phyloP scores from a whole-genome alignment of 2,888 invertebrate genomes.

The Anorthoa munda region DNA sequence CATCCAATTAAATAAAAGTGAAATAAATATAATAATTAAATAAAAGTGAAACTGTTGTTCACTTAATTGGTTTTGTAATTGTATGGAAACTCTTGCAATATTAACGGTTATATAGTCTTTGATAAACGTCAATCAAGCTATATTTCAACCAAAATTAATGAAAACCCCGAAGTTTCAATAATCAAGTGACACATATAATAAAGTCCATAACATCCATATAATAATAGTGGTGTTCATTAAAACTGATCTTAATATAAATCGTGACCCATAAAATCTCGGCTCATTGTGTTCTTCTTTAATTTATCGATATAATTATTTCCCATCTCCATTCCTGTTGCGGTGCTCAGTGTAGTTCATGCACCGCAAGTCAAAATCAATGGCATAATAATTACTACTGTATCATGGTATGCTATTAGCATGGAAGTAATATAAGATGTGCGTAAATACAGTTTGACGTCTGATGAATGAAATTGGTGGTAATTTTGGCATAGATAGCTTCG shows the following conservation, averaged over 20 bases:
- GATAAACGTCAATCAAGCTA: conserved; percentile 3
- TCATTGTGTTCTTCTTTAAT: conserved; percentile 44
- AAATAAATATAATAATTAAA: no score
- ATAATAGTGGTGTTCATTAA: conserved; percentile 3
- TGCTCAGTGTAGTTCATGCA: conserved; percentile 60
- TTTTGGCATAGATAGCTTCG: conserved; percentile 1
- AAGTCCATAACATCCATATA: conserved; percentile 20
- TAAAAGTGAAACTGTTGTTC: background rate
- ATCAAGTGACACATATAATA: conserved; percentile 26
- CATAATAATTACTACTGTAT: conserved; percentile 52
- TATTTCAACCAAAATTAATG: conserved; percentile 20
- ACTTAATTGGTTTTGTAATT: conserved; percentile 10
- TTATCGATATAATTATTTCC: conserved; percentile 62
- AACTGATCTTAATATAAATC: conserved; percentile 49
- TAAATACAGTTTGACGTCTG: conserved; percentile 4
- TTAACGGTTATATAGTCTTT: background rate
- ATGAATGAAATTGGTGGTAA: conserved; percentile 16
- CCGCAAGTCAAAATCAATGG: conserved; percentile 68
- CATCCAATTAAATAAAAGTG: conserved; percentile 7
- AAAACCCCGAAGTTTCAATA: conserved; percentile 12
- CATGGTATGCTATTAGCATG: background rate
- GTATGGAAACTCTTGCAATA: background rate
- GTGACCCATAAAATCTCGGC: conserved; percentile 38
- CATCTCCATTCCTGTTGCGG: conserved; percentile 50
- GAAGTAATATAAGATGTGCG: conserved; percentile 4